A percentile compares a stretch with the other conserved stretches of the same genome.
Evolutionary conservation across 2,797 vertebrate species (phyloP).

Genomic region (Neosilurus hyrtlii): DNA sequence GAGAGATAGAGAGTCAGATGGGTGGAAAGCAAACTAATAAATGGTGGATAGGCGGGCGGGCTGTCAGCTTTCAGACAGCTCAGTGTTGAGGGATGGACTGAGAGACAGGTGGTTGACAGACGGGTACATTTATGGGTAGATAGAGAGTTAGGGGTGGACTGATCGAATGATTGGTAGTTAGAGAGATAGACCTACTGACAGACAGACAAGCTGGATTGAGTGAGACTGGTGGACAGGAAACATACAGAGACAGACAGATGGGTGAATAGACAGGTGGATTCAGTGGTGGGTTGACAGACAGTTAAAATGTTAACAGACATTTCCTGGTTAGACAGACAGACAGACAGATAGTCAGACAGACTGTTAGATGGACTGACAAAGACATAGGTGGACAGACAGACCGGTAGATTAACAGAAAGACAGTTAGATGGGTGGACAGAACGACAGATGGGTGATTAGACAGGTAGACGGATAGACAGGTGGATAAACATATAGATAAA

Average conservation of each 20-base stretch:
- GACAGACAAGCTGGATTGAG: not conserved
- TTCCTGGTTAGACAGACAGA: not conserved
- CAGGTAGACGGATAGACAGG: not conserved
- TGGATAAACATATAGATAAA: not conserved
- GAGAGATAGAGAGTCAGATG: not conserved
- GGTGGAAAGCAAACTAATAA: too few species aligned
- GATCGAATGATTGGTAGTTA: too few species aligned
- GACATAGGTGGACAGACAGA: not conserved
- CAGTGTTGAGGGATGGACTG: not conserved
- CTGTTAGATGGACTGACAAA: not conserved
- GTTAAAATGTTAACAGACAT: not conserved
- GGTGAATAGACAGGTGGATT: not conserved
- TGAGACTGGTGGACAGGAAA: not conserved
- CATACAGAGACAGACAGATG: not conserved
- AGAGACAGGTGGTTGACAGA: not conserved
- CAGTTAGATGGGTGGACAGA: not conserved
- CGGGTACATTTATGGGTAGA: not conserved
- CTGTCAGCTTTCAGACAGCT: too few species aligned
- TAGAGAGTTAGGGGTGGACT: not conserved
- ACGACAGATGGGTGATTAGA: not conserved
- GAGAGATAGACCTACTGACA: not conserved
- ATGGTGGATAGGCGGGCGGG: too few species aligned
- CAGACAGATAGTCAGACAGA: not conserved
- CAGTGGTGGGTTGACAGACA: not conserved
- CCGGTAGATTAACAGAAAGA: too few species aligned